Evolutionary conservation across 2,797 vertebrate genomes (phyloP).

Genomic region (Tolypeutes matacus): DNA sequence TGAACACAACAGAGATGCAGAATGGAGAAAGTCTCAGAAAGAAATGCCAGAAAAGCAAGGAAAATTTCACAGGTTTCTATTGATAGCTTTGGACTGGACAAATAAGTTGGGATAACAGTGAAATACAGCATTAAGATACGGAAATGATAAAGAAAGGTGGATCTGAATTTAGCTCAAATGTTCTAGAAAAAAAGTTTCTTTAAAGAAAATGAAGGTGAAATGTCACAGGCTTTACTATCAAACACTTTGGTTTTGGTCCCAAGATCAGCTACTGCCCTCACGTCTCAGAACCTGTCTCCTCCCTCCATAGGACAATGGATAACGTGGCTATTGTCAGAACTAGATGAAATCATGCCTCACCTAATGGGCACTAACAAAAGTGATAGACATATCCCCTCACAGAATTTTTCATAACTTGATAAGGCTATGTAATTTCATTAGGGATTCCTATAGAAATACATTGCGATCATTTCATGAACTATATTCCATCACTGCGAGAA

Average conservation of each 20-base stretch:
- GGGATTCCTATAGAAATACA: conserved; percentile 23
- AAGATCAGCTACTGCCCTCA: background rate
- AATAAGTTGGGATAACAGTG: background rate
- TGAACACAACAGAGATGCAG: background rate
- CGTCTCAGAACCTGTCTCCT: background rate
- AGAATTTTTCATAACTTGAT: background rate
- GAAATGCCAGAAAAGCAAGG: background rate
- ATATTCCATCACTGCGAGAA: background rate
- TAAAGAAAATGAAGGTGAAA: background rate
- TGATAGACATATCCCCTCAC: background rate
- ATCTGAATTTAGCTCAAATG: background rate
- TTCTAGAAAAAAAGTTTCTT: background rate
- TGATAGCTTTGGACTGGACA: background rate
- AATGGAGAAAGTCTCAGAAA: conserved; percentile 5
- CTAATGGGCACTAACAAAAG: background rate
- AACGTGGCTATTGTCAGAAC: background rate
- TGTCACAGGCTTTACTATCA: background rate
- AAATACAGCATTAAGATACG: background rate
- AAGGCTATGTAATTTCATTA: background rate
- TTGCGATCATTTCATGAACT: background rate
- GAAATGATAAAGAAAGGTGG: conserved; percentile 22
- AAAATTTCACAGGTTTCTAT: background rate
- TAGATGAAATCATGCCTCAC: background rate
- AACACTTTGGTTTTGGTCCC: background rate
- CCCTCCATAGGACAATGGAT: background rate